Conservation (phyloP, 2,888 invertebrate species). For the Lithophane ornitopus region DNA sequence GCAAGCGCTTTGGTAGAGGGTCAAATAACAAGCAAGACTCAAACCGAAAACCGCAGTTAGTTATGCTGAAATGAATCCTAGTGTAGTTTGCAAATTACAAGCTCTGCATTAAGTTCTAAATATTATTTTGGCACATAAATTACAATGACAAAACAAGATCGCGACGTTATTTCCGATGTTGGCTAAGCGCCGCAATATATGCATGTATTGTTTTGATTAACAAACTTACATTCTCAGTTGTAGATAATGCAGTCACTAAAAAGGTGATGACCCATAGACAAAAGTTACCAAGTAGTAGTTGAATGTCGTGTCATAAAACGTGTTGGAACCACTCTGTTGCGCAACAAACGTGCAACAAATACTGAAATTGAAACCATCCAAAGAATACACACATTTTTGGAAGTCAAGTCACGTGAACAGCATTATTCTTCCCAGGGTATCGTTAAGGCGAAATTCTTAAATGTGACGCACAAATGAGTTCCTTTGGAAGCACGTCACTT, state of each 20-base stretch:
- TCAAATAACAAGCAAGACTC: background rate
- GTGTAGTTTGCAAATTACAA: background rate
- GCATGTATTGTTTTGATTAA: too few relatives aligned
- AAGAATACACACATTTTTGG: slow-evolving; percentile 9
- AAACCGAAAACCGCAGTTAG: slow-evolving; percentile 22
- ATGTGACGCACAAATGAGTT: slow-evolving; percentile 60
- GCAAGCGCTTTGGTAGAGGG: background rate
- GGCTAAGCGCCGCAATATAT: too few relatives aligned
- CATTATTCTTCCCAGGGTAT: slow-evolving; percentile 55
- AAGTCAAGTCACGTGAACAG: slow-evolving; percentile 45
- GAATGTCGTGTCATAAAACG: background rate
- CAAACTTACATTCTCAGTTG: background rate
- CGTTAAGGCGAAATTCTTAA: slow-evolving; percentile 52
- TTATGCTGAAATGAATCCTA: background rate
- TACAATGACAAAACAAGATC: background rate
- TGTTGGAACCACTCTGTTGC: background rate
- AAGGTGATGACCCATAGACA: background rate
- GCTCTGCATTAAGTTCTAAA: background rate
- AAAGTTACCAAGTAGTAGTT: background rate
- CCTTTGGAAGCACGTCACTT: slow-evolving; percentile 45
- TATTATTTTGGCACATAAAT: background rate
- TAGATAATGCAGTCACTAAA: background rate
- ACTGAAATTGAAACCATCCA: slow-evolving; percentile 25
- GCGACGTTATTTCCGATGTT: background rate
- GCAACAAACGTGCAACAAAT: slow-evolving; percentile 2